Evolutionary conservation across 2,888 invertebrate genomes (phyloP).

Genomic region (Chironomus tentans): DNA sequence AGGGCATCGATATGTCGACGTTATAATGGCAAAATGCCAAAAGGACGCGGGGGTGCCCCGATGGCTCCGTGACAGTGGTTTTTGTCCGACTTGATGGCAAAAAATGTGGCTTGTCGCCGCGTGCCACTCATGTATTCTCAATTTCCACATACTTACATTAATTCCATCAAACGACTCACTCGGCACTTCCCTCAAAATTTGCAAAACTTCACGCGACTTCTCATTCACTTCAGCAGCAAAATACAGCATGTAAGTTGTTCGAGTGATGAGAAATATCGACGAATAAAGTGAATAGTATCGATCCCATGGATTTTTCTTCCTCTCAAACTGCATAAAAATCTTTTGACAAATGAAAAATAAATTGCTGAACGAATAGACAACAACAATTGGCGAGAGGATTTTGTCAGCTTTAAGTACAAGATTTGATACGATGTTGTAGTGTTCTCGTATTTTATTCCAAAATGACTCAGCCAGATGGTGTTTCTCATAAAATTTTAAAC

Average conservation of each 20-base stretch:
- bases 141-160: not conserved
- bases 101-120: too few species aligned
- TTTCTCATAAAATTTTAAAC: conserved; percentile 4
- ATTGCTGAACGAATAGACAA: conserved; percentile 10
- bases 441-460: conserved; percentile 17
- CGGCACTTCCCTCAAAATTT: conserved; percentile 13
- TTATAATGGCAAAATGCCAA: too few species aligned
- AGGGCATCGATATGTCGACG: too few species aligned
- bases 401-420: not conserved
- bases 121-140: too few species aligned
- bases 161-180: conserved; percentile 1
- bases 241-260: conserved; percentile 6
- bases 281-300: conserved; percentile 15
- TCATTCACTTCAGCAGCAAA: conserved; percentile 6
- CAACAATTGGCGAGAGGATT: not conserved
- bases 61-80: too few species aligned
- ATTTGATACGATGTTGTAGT: conserved; percentile 5
- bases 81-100: too few species aligned
- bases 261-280: not conserved
- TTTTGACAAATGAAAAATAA: conserved; percentile 19
- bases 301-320: not conserved
- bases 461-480: conserved; percentile 1
- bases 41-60: too few species aligned
- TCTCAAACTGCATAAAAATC: conserved; percentile 16
- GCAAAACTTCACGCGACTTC: not conserved